Evolutionary conservation across 2,113 vertebrate species (phyloP).

Genomic region (Philantomba maxwellii): DNA sequence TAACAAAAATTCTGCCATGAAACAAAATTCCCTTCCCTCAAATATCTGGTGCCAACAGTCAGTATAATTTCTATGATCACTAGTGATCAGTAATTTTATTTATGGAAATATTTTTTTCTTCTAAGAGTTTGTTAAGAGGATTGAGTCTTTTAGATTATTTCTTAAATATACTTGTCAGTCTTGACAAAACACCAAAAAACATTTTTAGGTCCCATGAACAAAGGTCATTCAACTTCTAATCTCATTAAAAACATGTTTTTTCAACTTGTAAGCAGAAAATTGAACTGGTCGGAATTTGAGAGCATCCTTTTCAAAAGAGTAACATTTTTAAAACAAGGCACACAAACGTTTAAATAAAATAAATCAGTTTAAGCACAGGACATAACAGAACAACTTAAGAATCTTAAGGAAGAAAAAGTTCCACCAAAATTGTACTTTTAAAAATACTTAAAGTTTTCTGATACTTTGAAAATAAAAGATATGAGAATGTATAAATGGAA

Average conservation of each 20-base stretch:
- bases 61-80: not conserved
- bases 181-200: constrained; percentile 23
- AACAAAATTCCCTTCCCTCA: not conserved
- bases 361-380: not conserved
- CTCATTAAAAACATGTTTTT: constrained; percentile 38
- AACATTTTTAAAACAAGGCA: not conserved
- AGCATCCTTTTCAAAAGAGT: constrained; percentile 4
- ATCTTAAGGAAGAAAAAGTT: not conserved
- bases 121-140: not conserved
- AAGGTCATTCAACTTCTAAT: constrained; percentile 50
- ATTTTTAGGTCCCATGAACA: constrained; percentile 30
- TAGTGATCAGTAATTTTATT: not conserved
- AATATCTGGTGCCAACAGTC: not conserved
- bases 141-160: not conserved
- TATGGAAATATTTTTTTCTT: not conserved
- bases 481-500: not conserved
- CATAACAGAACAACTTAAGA: not conserved
- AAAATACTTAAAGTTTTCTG: not conserved
- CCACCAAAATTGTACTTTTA: not conserved
- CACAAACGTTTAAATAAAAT: not conserved
- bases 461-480: not conserved
- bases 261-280: constrained; percentile 44
- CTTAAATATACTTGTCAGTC: constrained; percentile 32
- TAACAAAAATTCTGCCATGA: not conserved
- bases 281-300: constrained; percentile 39